A percentile compares a stretch with the other conserved stretches of the same genome.
Conservation (phyloP, 2,888 invertebrate species). For the Idaea aversata region DNA sequence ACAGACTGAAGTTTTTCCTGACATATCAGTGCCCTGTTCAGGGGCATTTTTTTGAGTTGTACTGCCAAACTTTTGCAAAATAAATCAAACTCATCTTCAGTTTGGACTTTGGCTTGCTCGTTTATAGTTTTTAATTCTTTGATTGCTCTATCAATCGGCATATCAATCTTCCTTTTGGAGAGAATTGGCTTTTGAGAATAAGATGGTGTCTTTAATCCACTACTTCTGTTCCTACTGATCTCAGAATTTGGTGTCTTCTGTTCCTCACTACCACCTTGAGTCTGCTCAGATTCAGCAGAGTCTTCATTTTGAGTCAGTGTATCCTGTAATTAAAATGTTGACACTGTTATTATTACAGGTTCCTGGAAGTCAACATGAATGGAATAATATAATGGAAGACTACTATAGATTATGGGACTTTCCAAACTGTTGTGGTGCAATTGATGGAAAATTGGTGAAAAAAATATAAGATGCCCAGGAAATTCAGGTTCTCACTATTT, state of each 20-base stretch:
- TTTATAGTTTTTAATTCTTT: slow-evolving; percentile 19
- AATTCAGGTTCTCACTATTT: slow-evolving; percentile 18
- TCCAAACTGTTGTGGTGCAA: slow-evolving; percentile 19
- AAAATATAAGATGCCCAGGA: slow-evolving; percentile 24
- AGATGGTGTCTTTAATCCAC: slow-evolving; percentile 7
- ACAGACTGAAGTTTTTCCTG: slow-evolving; percentile 26
- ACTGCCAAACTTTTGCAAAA: slow-evolving; percentile 30
- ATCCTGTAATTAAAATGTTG: slow-evolving; percentile 15
- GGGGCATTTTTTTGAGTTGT: slow-evolving; percentile 27
- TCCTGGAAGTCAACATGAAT: slow-evolving; percentile 15
- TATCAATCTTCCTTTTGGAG: slow-evolving; percentile 12
- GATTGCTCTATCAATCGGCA: slow-evolving; percentile 22
- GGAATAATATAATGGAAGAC: slow-evolving; percentile 20
- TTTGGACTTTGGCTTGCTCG: slow-evolving; percentile 13
- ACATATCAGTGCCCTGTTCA: slow-evolving; percentile 24
- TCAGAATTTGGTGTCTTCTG: slow-evolving; percentile 9
- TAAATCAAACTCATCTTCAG: slow-evolving; percentile 28
- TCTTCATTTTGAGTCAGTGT: slow-evolving; percentile 17
- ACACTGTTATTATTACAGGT: slow-evolving; percentile 14
- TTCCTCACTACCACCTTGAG: slow-evolving; percentile 13
- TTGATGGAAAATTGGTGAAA: slow-evolving; percentile 27
- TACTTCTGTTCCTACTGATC: slow-evolving; percentile 11
- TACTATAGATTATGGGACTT: slow-evolving; percentile 22
- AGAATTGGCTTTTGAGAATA: slow-evolving; percentile 9
- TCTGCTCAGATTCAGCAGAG: slow-evolving; percentile 14